phyloP scores from a whole-genome alignment of 2,113 vertebrate species.

The Nicator chloris region DNA sequence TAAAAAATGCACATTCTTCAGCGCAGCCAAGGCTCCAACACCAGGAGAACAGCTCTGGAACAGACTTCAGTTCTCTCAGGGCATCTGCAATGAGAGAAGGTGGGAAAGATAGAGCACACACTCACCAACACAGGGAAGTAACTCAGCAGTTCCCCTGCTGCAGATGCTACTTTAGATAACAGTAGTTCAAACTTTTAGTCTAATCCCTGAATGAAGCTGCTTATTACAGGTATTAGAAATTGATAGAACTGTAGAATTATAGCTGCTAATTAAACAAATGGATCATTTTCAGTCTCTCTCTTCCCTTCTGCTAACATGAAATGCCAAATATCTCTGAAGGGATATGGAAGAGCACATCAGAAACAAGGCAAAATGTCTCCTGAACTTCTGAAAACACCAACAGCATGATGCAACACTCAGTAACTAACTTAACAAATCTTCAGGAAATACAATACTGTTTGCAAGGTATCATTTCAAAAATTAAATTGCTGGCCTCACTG shows the following conservation, averaged over 20 bases:
- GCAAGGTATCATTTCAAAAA: background rate
- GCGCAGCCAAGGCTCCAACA: background rate
- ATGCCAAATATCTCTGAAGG: background rate
- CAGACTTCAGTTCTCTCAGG: background rate
- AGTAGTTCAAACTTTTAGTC: background rate
- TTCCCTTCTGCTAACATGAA: background rate
- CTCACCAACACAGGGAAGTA: background rate
- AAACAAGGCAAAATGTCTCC: background rate
- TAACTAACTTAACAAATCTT: background rate
- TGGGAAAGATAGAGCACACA: background rate
- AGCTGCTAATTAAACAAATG: background rate
- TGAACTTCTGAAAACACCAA: background rate
- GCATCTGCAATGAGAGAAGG: background rate
- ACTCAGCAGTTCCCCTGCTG: background rate
- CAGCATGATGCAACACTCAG: background rate
- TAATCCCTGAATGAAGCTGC: background rate
- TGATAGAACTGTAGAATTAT: background rate
- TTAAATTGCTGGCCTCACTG: background rate
- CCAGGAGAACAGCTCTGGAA: background rate
- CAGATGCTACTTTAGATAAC: background rate
- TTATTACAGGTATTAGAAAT: background rate
- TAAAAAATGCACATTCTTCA: slow-evolving; percentile 12
- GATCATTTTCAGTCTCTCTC: background rate
- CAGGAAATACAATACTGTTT: background rate
- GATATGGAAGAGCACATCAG: background rate